Conservation (phyloP, 2,113 vertebrate species). For the Marmota monax region DNA sequence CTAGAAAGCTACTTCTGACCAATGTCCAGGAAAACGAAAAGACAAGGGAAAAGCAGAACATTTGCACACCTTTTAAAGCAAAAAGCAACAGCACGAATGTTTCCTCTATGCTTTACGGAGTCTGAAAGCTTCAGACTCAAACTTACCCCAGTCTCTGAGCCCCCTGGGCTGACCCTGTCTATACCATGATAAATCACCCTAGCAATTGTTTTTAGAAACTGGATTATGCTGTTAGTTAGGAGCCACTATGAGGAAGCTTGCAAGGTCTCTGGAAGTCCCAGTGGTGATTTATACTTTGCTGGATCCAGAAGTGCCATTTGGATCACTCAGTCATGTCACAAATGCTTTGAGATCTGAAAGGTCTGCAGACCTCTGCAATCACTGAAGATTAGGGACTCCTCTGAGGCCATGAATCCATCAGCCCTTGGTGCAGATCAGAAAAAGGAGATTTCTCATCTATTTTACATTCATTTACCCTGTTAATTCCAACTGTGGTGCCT, state of each 20-base stretch:
- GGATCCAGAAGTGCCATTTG: neutral
- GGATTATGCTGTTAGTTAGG: neutral
- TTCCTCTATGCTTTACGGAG: accelerated
- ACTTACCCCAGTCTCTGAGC: too few relatives aligned
- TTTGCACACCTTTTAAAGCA: neutral
- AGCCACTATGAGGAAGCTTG: neutral
- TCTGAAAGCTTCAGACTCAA: neutral
- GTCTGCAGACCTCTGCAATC: neutral
- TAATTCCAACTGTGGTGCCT: neutral
- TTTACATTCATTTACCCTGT: neutral
- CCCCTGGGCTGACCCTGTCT: too few relatives aligned
- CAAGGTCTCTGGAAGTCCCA: neutral
- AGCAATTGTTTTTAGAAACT: neutral
- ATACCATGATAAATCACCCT: neutral
- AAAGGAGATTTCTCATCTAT: neutral
- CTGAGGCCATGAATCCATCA: too few relatives aligned
- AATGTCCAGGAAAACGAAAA: neutral
- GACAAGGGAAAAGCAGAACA: neutral
- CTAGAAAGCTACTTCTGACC: neutral
- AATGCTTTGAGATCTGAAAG: neutral
- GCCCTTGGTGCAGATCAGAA: neutral
- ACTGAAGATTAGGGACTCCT: neutral
- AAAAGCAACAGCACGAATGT: neutral
- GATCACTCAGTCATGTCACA: too few relatives aligned
- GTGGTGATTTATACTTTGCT: neutral